Percentiles rank a stretch among this genome's conserved stretches.
phyloP scores from a whole-genome alignment of 2,888 invertebrate species.

The Diarsia brunnea region DNA sequence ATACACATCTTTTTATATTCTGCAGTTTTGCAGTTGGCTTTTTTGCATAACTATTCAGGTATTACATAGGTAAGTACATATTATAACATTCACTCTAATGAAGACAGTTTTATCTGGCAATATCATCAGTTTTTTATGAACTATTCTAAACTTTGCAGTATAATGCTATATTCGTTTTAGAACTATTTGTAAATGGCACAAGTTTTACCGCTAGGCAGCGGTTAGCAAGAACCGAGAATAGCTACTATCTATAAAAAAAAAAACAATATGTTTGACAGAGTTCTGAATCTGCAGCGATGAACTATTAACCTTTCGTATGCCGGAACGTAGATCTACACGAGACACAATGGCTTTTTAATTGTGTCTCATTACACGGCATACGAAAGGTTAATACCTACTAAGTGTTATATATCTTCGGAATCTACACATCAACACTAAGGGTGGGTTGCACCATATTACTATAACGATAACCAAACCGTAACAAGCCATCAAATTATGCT shows the following conservation, averaged over 20 bases:
- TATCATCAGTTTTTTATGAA: background rate
- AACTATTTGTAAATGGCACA: background rate
- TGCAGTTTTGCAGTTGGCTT: background rate
- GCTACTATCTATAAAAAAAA: background rate
- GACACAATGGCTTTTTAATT: too few relatives aligned
- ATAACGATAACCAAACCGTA: too few relatives aligned
- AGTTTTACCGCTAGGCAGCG: background rate
- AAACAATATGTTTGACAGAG: background rate
- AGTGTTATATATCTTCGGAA: background rate
- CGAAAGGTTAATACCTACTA: too few relatives aligned
- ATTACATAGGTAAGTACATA: background rate
- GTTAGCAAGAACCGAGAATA: background rate
- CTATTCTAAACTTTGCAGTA: background rate
- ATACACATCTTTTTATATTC: background rate
- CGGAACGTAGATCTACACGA: too few relatives aligned
- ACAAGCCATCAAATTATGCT: too few relatives aligned
- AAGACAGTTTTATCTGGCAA: background rate
- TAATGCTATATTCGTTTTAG: background rate
- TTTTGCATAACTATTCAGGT: background rate
- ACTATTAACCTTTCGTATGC: too few relatives aligned
- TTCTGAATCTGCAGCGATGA: background rate
- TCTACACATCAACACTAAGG: background rate
- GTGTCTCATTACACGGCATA: too few relatives aligned
- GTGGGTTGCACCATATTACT: too few relatives aligned
- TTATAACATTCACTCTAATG: background rate